A percentile compares a stretch with the other conserved stretches of the same genome.
Conservation (phyloP, 2,888 invertebrate genomes). For the Noctua pronuba region DNA sequence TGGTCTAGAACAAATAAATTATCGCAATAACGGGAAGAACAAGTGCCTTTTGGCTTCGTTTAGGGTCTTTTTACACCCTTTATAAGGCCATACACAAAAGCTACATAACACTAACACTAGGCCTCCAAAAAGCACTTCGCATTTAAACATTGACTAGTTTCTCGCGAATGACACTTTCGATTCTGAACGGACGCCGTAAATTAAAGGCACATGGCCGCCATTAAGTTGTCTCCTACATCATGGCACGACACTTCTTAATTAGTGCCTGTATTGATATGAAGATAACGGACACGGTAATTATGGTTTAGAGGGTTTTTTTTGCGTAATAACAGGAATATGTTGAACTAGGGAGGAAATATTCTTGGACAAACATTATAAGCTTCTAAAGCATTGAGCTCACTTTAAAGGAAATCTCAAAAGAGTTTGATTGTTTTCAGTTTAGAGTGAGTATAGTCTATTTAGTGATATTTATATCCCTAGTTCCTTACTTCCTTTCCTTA, state of each 20-base stretch:
- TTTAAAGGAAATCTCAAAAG: background rate
- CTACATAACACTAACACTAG: background rate
- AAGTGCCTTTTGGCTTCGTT: too few species aligned
- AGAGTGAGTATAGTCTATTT: too few species aligned
- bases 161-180: slow-evolving; percentile 61
- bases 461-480: too few species aligned
- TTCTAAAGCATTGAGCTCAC: background rate
- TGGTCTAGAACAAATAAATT: too few species aligned
- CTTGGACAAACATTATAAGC: background rate
- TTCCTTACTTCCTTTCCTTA: too few species aligned
- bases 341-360: background rate
- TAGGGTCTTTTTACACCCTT: too few species aligned
- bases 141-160: slow-evolving; percentile 41
- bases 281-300: slow-evolving; percentile 46
- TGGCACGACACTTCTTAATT: slow-evolving; percentile 62
- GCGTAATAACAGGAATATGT: background rate
- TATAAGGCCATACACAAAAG: slow-evolving; percentile 11
- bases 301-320: slow-evolving; percentile 15
- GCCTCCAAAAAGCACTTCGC: slow-evolving; percentile 28
- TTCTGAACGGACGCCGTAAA: slow-evolving; percentile 58
- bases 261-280: slow-evolving; percentile 53
- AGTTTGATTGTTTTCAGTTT: background rate
- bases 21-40: too few species aligned
- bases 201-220: slow-evolving; percentile 53
- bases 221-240: slow-evolving; percentile 65